Base-by-base conservation (phyloP, 2,797 vertebrate species). In the Anguilla anguilla region DNA sequence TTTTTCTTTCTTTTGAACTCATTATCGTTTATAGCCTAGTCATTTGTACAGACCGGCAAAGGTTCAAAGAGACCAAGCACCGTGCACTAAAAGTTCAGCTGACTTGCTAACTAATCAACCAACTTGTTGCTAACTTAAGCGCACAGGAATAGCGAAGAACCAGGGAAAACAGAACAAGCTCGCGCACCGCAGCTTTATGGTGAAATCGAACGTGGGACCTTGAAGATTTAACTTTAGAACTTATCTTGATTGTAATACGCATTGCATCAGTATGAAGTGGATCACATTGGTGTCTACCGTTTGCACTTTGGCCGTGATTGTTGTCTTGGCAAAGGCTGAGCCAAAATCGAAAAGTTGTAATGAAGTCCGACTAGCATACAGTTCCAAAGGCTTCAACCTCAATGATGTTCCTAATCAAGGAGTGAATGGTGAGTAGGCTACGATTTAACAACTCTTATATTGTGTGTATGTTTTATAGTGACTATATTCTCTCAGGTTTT, bases 391-490 rank as follows among this genome's bases (percentile, higher is more conserved):
- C 90, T 98, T 98, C 96, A 97, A 98, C 95, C 95, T 96, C 83
- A 97, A 97, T 94, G 98, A 98, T 84, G 97, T 97, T 11, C 98
- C 98, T 91, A 96, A 96, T 94, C 97, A 97, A 94, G 97, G 97
- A 92, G 94, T 98, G 83, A 96, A 95, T 85, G 98, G 98, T 99
- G 95, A 97, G 97, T 92, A 88, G 57, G 1, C 53, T 55, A 55
- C 19, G 1, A 31, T 17, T 22, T 22, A 19, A 39, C 25, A 57
- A 39, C n/a, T 57, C 67, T 74, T 0, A 31, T 2, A 1, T 1
- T 85, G 43, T n/a, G 2, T 3, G 2, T 79, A 64, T 51, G 25
- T 51, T 82, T 77, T 87, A 49, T 46, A 22, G n/a, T 59, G 61
- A 19, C 53, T 77, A 13, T 79, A 3, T 74, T 43, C 0, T 0